Evolutionary conservation across 2,888 invertebrate species (phyloP).

Genomic region (Tridacna crocea): DNA sequence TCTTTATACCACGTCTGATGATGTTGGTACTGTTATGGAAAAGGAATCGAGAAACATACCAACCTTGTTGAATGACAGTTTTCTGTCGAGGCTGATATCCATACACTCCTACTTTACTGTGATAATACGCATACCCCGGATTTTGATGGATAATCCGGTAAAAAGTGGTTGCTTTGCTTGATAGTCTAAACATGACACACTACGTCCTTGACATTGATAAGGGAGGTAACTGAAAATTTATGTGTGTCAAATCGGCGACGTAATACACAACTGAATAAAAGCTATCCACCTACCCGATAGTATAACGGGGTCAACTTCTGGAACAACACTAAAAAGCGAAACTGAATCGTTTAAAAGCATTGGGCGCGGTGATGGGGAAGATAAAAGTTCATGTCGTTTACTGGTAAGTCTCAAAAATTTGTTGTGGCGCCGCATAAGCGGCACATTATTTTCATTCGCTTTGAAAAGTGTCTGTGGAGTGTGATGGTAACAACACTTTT

Average conservation of each 20-base stretch:
- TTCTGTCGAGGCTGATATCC: slow-evolving; percentile 44
- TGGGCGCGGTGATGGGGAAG: not conserved
- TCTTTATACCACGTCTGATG: not conserved
- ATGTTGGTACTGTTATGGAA: slow-evolving; percentile 11
- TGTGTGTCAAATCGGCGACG: no score
- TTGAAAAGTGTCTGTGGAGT: no score
- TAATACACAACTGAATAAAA: no score
- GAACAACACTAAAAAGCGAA: not conserved
- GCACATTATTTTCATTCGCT: no score
- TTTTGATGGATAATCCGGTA: not conserved
- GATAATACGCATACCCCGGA: slow-evolving; percentile 42
- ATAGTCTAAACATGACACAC: not conserved
- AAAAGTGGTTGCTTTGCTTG: not conserved
- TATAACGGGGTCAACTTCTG: no score
- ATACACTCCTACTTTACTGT: slow-evolving; percentile 69
- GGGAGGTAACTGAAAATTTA: no score
- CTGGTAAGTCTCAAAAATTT: not conserved
- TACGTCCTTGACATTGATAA: not conserved
- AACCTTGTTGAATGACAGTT: not conserved
- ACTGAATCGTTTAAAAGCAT: slow-evolving; percentile 3
- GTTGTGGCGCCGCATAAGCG: no score
- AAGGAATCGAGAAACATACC: not conserved
- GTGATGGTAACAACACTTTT: no score
- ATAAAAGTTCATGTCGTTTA: slow-evolving; percentile 3
- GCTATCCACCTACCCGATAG: no score